These are phyloP conservation scores for Nomada fucata DNA, from an alignment of 2,888 invertebrate genomes.

Conservation along the genomic window DNA sequence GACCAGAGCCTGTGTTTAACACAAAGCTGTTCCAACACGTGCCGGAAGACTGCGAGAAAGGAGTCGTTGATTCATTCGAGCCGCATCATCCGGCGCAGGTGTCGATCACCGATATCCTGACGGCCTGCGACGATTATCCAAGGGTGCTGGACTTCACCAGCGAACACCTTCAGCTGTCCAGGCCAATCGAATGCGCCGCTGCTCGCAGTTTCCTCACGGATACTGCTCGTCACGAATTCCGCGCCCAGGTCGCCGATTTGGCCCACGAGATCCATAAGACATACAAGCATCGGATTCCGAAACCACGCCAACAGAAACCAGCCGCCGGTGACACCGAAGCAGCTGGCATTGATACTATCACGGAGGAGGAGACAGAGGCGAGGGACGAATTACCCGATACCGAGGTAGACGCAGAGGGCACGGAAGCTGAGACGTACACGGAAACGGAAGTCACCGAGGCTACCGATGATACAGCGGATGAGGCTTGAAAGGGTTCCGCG, in stretches of 20 bases:
- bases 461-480: constrained; percentile 20
- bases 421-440: constrained; percentile 37
- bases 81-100: constrained; percentile 13
- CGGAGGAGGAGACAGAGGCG: constrained; percentile 30
- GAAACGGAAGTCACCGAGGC: constrained; percentile 32
- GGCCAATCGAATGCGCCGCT: constrained; percentile 63
- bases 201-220: constrained; percentile 68
- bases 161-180: not conserved
- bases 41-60: constrained; percentile 44
- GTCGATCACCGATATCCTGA: constrained; percentile 59
- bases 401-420: constrained; percentile 21
- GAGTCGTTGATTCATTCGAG: constrained; percentile 13
- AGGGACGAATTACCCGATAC: constrained; percentile 11
- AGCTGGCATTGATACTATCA: not conserved
- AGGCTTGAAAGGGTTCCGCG: not conserved
- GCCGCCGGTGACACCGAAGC: not conserved
- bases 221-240: constrained; percentile 64
- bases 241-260: constrained; percentile 66
- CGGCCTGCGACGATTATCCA: constrained; percentile 73
- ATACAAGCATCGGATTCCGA: constrained; percentile 66
- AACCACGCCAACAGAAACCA: not conserved
- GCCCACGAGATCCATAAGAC: constrained; percentile 65
- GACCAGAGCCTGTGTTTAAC: constrained; percentile 55
- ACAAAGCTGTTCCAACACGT: constrained; percentile 24
- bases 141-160: constrained; percentile 71